phyloP scores from a whole-genome alignment of 2,888 invertebrate species.

The Gortyna flavago region DNA sequence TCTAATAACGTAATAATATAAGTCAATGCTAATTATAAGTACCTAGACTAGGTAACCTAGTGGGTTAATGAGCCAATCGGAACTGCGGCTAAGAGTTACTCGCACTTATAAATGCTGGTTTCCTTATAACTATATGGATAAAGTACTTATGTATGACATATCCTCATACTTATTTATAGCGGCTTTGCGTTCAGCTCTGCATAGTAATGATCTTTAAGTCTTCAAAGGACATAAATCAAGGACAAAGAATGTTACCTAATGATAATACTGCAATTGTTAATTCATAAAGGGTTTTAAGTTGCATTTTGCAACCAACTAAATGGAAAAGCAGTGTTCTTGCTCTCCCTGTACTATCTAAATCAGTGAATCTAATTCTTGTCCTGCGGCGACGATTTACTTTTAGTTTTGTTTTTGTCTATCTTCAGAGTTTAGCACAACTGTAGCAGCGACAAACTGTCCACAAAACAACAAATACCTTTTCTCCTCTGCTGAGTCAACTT shows the following conservation, averaged over 20 bases:
- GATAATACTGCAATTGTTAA: constrained; percentile 7
- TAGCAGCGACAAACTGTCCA: background rate
- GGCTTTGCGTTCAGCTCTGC: constrained; percentile 28
- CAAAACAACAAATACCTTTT: background rate
- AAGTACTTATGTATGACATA: constrained; percentile 36
- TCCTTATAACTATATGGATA: constrained; percentile 34
- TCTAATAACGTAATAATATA: background rate
- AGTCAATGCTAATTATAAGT: no score
- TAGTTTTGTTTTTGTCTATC: constrained; percentile 12
- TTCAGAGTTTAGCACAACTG: background rate
- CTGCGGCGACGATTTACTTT: background rate
- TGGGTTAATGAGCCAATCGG: background rate
- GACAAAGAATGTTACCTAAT: constrained; percentile 41
- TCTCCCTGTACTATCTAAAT: constrained; percentile 15
- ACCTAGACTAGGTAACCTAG: no score
- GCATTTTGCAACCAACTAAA: constrained; percentile 6
- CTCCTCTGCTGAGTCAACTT: background rate
- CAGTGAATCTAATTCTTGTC: constrained; percentile 22
- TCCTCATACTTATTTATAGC: constrained; percentile 51
- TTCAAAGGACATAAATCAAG: constrained; percentile 43
- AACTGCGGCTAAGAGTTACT: background rate
- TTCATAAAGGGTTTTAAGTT: constrained; percentile 22
- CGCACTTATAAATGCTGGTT: constrained; percentile 15
- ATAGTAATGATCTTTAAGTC: constrained; percentile 43
- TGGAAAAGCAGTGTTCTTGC: background rate